Evolutionary conservation across 2,888 invertebrate species (phyloP).

Genomic region (Lochmaea crataegi): DNA sequence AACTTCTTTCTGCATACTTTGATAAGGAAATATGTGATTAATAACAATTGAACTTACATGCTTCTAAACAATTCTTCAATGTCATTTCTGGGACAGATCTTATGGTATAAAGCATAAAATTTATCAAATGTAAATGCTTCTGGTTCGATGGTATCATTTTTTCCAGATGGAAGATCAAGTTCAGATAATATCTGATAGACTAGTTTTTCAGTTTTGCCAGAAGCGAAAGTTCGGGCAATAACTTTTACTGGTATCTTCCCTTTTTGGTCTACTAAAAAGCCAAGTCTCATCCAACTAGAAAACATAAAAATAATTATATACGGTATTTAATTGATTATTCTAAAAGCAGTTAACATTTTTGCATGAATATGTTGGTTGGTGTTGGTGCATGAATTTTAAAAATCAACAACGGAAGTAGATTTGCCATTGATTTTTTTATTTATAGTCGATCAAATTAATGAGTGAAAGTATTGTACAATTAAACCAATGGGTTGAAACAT

Average conservation of each 20-base stretch:
- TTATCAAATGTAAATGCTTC: slow-evolving; percentile 98
- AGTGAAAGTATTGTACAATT: too few relatives aligned
- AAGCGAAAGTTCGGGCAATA: slow-evolving; percentile 96
- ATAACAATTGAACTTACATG: slow-evolving; percentile 78
- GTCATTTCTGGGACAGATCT: slow-evolving; percentile 98
- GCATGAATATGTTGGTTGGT: neutral
- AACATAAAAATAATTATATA: neutral
- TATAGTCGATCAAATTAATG: neutral
- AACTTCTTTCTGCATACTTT: too few relatives aligned
- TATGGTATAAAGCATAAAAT: slow-evolving; percentile 97
- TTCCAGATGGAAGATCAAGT: slow-evolving; percentile 92
- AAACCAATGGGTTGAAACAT: too few relatives aligned
- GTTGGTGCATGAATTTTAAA: neutral
- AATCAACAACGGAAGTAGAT: too few relatives aligned
- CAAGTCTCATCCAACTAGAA: slow-evolving; percentile 96
- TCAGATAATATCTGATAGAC: slow-evolving; percentile 97
- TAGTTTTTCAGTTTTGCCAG: slow-evolving; percentile 98
- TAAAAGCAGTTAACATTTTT: neutral
- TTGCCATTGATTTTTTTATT: neutral
- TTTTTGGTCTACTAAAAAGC: slow-evolving; percentile 91
- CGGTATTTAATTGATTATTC: neutral
- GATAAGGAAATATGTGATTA: too few relatives aligned
- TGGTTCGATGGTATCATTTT: slow-evolving; percentile 95
- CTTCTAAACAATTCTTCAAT: slow-evolving; percentile 97
- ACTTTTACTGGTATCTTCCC: slow-evolving; percentile 98